Conservation (phyloP, 2,888 invertebrate species). For the Sesia bembeciformis region DNA sequence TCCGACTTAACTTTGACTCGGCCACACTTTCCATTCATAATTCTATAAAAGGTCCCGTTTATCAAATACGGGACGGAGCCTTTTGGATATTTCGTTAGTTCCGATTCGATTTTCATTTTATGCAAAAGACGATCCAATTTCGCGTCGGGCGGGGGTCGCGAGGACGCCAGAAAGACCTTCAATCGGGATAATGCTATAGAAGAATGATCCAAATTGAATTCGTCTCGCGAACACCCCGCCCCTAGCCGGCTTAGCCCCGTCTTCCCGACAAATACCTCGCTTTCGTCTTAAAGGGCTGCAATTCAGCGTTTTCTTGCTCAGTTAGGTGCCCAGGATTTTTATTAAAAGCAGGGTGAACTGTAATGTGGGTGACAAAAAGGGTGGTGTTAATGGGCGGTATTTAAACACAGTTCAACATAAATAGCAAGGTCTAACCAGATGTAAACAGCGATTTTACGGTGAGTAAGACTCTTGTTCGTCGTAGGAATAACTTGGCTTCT, state of each 20-base stretch:
- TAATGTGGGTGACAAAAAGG: too few relatives aligned
- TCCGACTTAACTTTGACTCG: slow-evolving; percentile 8
- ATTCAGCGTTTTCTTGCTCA: slow-evolving; percentile 30
- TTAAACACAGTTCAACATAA: too few relatives aligned
- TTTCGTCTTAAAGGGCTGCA: slow-evolving; percentile 42
- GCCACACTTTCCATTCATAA: slow-evolving; percentile 21
- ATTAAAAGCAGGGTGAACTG: too few relatives aligned
- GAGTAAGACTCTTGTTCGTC: too few relatives aligned
- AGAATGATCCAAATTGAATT: slow-evolving; percentile 72
- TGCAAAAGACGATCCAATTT: slow-evolving; percentile 69
- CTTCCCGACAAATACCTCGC: slow-evolving; percentile 38
- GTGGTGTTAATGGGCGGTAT: too few relatives aligned
- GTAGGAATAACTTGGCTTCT: too few relatives aligned
- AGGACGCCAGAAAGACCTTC: slow-evolving; percentile 29
- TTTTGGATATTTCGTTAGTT: slow-evolving; percentile 59
- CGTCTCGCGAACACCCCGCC: slow-evolving; percentile 28
- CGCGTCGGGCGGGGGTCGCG: slow-evolving; percentile 27
- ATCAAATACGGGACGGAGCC: slow-evolving; percentile 27
- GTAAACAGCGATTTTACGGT: too few relatives aligned
- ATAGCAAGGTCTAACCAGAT: too few relatives aligned
- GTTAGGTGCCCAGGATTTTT: too few relatives aligned
- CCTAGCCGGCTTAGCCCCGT: slow-evolving; percentile 14
- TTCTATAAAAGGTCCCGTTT: slow-evolving; percentile 33
- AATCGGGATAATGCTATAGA: slow-evolving; percentile 64
- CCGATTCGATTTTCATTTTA: slow-evolving; percentile 66